Conservation (phyloP, 2,113 vertebrate genomes). For the Plecotus auritus region DNA sequence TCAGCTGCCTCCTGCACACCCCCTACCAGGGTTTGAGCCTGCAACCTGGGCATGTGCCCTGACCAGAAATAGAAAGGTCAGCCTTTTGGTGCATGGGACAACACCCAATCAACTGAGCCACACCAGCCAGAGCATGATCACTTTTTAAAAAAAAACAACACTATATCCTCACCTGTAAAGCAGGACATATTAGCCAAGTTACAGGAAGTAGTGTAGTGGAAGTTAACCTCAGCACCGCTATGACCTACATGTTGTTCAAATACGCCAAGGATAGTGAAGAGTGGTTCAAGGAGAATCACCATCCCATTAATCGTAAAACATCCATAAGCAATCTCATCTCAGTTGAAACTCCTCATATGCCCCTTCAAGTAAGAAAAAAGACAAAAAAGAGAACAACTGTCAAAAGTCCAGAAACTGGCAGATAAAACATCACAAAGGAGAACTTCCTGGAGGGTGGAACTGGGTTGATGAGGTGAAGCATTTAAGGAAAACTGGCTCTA, state of each 20-base stretch:
- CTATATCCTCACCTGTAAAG: conserved; percentile 88
- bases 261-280: conserved; percentile 97
- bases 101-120: no score
- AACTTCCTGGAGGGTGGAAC: conserved; percentile 97
- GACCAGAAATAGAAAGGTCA: no score
- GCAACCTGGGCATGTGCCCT: no score
- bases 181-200: conserved; percentile 88
- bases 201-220: conserved; percentile 92
- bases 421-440: conserved; percentile 94
- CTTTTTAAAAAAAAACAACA: conserved; percentile 34
- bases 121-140: no score
- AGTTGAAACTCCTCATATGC: conserved; percentile 71
- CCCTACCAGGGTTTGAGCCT: no score
- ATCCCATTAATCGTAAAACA: conserved; percentile 83
- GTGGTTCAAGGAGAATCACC: conserved; percentile 93
- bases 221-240: conserved; percentile 91
- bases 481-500: conserved; percentile 95
- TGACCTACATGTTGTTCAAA: conserved; percentile 97
- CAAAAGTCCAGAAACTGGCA: conserved; percentile 95
- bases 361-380: conserved; percentile 89
- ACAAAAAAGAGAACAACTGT: conserved; percentile 89
- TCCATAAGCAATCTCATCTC: conserved; percentile 80
- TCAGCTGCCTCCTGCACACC: no score
- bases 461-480: conserved; percentile 97
- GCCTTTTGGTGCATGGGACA: no score